A percentile compares a stretch with the other conserved stretches of the same genome.
phyloP scores from a whole-genome alignment of 1,140 invertebrate species.

The Ruditapes philippinarum region DNA sequence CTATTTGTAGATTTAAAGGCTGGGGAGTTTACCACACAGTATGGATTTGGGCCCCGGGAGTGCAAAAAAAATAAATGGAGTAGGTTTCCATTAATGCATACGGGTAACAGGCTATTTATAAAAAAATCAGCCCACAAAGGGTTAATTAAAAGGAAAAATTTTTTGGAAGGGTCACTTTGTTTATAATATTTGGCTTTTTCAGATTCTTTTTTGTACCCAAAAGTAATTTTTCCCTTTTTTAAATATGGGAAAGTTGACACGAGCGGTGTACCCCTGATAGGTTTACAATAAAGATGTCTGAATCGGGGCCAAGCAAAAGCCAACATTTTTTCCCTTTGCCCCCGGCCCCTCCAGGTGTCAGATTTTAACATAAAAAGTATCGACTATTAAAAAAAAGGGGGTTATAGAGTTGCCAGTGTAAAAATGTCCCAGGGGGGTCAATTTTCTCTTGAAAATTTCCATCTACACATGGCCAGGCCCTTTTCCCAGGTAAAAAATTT shows the following conservation, averaged over 20 bases:
- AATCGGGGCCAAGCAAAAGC: conserved; percentile 66
- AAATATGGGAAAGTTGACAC: conserved; percentile 60
- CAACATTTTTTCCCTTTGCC: conserved; percentile 73
- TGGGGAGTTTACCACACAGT: neutral
- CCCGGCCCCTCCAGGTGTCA: conserved; percentile 72
- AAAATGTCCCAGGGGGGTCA: conserved; percentile 56
- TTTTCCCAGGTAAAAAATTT: conserved; percentile 68
- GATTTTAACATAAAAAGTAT: conserved; percentile 65
- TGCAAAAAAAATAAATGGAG: neutral
- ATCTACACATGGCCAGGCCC: conserved; percentile 69
- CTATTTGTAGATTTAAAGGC: neutral
- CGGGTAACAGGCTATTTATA: too few species aligned
- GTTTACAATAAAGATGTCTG: conserved; percentile 39
- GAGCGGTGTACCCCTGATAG: conserved; percentile 72
- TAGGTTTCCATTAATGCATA: too few species aligned
- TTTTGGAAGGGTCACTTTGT: neutral
- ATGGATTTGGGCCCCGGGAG: neutral
- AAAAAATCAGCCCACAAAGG: too few species aligned
- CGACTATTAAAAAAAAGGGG: conserved; percentile 67
- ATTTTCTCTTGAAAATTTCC: conserved; percentile 64
- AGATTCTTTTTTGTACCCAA: conserved; percentile 40
- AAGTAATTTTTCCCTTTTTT: neutral
- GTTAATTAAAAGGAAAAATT: neutral
- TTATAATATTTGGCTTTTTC: neutral
- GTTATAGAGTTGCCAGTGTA: conserved; percentile 42